phyloP scores from a whole-genome alignment of 2,888 invertebrate genomes.

The Arctia plantaginis region DNA sequence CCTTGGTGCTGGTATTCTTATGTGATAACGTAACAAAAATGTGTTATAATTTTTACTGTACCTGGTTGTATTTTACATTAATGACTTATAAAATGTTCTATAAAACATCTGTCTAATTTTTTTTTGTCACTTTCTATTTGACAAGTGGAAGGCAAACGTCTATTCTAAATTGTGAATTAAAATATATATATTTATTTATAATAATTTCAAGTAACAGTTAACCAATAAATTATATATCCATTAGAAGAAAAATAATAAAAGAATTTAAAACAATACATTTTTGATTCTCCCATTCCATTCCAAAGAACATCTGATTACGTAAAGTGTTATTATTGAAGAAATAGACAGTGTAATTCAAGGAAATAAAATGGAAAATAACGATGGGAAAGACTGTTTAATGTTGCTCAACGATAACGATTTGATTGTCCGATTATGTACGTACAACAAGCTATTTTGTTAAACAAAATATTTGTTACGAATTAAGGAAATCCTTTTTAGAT shows the following conservation, averaged over 20 bases:
- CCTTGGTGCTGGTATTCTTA: slow-evolving; percentile 61
- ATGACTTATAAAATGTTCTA: background rate
- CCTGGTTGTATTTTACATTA: background rate
- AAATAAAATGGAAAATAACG: slow-evolving; percentile 52
- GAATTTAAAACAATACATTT: slow-evolving; percentile 28
- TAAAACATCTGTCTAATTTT: background rate
- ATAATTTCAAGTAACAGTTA: slow-evolving; percentile 21
- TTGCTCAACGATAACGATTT: slow-evolving; percentile 55
- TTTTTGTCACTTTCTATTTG: background rate
- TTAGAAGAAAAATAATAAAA: background rate
- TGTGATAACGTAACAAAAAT: slow-evolving; percentile 66
- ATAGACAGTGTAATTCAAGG: slow-evolving; percentile 49
- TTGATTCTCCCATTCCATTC: slow-evolving; percentile 22
- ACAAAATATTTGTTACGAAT: slow-evolving; percentile 46
- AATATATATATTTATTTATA: background rate
- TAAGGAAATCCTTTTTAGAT: slow-evolving; percentile 46
- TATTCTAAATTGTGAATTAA: background rate
- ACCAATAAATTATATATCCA: background rate
- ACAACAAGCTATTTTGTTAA: slow-evolving; percentile 47
- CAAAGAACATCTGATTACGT: slow-evolving; percentile 30
- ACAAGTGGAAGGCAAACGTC: background rate
- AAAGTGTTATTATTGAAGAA: slow-evolving; percentile 46
- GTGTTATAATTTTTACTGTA: slow-evolving; percentile 41
- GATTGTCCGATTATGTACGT: slow-evolving; percentile 50
- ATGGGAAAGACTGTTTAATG: slow-evolving; percentile 55